These are phyloP conservation scores for Philotrypesis tridentata DNA, from an alignment of 1,140 invertebrate species.

Conservation along the genomic window DNA sequence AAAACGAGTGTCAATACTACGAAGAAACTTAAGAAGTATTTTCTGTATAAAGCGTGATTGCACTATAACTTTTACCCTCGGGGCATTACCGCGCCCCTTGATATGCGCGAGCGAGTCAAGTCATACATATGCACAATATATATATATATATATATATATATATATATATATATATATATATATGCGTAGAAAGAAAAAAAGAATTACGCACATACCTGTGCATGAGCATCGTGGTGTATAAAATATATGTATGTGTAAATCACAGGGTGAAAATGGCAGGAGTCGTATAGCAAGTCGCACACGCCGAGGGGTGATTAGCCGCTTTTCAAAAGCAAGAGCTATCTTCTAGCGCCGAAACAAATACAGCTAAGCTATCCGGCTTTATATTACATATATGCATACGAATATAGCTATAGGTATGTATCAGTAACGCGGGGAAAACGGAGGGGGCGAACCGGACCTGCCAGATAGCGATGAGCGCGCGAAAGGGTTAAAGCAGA, in stretches of 20 bases:
- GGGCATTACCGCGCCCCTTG: too few relatives aligned
- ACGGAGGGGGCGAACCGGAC: background rate
- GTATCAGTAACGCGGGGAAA: slow-evolving; percentile 1
- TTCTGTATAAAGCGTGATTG: too few relatives aligned
- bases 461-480: background rate
- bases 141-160: too few relatives aligned
- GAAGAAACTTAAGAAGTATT: too few relatives aligned
- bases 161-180: too few relatives aligned
- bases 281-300: slow-evolving; percentile 32
- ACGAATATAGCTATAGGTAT: slow-evolving; percentile 39
- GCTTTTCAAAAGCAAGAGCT: slow-evolving; percentile 46
- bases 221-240: too few relatives aligned
- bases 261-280: slow-evolving; percentile 39
- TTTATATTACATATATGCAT: slow-evolving; percentile 30
- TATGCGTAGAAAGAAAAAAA: background rate
- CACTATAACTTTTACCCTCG: too few relatives aligned
- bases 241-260: background rate
- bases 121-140: background rate
- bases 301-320: slow-evolving; percentile 54
- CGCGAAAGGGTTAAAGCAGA: background rate
- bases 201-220: background rate
- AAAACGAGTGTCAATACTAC: too few relatives aligned
- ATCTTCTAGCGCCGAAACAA: background rate
- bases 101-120: too few relatives aligned
- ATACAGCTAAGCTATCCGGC: background rate